These are phyloP conservation scores for Hyla sarda DNA, from an alignment of 2,113 vertebrate genomes.

Conservation along the genomic window DNA sequence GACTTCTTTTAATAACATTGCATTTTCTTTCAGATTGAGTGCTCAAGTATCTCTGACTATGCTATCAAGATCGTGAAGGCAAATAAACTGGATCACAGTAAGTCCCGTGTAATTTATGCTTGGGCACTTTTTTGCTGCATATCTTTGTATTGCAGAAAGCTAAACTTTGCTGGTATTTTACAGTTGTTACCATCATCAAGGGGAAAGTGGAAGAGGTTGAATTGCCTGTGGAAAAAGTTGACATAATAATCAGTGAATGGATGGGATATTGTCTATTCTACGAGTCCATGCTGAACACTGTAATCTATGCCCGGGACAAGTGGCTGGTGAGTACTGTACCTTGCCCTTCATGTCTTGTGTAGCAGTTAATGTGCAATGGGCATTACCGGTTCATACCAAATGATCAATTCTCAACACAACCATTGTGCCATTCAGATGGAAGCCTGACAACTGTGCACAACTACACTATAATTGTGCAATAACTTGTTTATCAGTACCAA, in stretches of 20 bases:
- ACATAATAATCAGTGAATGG: conserved; percentile 95
- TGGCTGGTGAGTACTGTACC: conserved; percentile 88
- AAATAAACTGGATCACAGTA: conserved; percentile 91
- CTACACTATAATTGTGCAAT: too few species aligned
- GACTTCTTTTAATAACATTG: background rate
- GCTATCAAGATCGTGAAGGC: conserved; percentile 93
- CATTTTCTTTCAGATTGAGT: conserved; percentile 81
- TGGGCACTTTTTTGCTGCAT: too few species aligned
- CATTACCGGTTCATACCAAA: too few species aligned
- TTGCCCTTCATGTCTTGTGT: too few species aligned
- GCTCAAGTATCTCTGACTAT: conserved; percentile 94
- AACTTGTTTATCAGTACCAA: too few species aligned
- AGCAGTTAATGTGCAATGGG: too few species aligned
- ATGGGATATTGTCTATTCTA: conserved; percentile 97
- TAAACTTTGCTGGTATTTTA: background rate
- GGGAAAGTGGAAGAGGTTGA: conserved; percentile 94
- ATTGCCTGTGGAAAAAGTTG: conserved; percentile 87
- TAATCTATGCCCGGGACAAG: conserved; percentile 90
- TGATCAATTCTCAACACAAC: too few species aligned
- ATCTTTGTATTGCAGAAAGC: background rate
- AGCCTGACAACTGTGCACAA: too few species aligned
- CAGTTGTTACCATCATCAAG: conserved; percentile 93
- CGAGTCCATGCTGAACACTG: conserved; percentile 93
- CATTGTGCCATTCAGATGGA: too few species aligned
- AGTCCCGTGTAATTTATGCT: conserved; percentile 61